Percentiles rank a stretch among this genome's conserved stretches.
phyloP scores from a whole-genome alignment of 2,888 invertebrate genomes.

The Polyploca ridens region DNA sequence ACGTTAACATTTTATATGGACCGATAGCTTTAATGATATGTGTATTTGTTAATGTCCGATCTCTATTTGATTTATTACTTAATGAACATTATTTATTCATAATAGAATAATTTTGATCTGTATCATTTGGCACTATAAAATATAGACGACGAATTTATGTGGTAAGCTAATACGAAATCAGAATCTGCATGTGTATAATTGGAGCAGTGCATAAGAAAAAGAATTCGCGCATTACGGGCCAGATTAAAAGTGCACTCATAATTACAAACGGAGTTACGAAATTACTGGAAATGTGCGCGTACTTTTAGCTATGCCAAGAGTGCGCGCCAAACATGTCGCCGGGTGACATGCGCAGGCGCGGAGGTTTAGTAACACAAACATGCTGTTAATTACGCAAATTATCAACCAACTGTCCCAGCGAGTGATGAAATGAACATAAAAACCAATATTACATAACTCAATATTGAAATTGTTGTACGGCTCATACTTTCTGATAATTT shows the following conservation, averaged over 20 bases:
- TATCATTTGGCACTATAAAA: not conserved
- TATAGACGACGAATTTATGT: not conserved
- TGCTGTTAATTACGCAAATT: conserved; percentile 71
- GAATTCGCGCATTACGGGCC: conserved; percentile 5
- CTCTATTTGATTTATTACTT: not conserved
- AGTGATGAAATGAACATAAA: conserved; percentile 73
- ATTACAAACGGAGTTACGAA: conserved; percentile 57
- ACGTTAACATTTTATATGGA: conserved; percentile 32
- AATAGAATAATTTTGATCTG: not conserved
- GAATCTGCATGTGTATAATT: too few species aligned
- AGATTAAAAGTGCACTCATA: conserved; percentile 55
- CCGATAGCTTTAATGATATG: not conserved
- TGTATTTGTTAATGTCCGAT: not conserved
- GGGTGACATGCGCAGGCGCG: conserved; percentile 48
- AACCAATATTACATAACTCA: conserved; percentile 64
- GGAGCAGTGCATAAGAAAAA: too few species aligned
- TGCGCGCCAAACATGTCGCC: conserved; percentile 57
- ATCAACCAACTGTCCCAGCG: conserved; percentile 63
- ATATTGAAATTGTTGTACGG: conserved; percentile 35
- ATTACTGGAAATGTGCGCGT: conserved; percentile 58
- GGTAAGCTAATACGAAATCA: not conserved
- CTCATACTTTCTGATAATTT: conserved; percentile 20
- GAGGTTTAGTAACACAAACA: conserved; percentile 57
- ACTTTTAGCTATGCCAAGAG: conserved; percentile 59
- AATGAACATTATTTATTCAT: not conserved